These are phyloP conservation scores for Vulpes lagopus DNA, from an alignment of 2,113 vertebrate genomes.

Conservation along the genomic window DNA sequence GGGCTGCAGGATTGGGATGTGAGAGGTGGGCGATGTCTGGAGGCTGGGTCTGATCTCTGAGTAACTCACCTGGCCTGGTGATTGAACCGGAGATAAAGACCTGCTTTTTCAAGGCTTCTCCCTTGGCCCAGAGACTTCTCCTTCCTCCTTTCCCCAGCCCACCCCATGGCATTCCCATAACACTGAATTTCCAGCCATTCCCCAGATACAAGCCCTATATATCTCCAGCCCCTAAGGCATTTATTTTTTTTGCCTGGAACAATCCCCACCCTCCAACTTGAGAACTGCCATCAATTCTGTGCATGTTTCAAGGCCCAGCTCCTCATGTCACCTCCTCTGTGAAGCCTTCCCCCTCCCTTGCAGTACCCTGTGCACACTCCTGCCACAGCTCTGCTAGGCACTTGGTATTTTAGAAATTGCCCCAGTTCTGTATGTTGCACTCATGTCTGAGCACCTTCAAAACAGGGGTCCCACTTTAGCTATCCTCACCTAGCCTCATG, in stretches of 20 bases:
- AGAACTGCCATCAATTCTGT: background rate
- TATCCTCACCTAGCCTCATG: rapidly evolving
- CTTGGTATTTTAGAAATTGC: background rate
- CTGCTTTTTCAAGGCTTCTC: background rate
- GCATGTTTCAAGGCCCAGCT: background rate
- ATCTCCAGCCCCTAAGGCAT: background rate
- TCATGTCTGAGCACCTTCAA: too few relatives aligned
- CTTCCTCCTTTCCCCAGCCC: background rate
- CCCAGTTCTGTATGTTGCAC: background rate
- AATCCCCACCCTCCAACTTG: background rate
- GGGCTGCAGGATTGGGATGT: background rate
- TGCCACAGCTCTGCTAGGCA: background rate
- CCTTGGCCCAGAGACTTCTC: background rate
- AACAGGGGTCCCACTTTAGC: background rate
- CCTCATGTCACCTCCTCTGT: background rate
- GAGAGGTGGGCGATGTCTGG: background rate
- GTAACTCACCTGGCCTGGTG: background rate
- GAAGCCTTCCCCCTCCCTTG: background rate
- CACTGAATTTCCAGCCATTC: background rate
- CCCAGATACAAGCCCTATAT: background rate
- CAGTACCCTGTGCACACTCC: background rate
- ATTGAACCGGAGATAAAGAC: background rate
- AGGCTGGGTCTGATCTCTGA: background rate
- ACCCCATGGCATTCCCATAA: background rate
- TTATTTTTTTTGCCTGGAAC: background rate